Evolutionary conservation across 2,888 invertebrate genomes (phyloP).

Genomic region (Blomia tropicalis): DNA sequence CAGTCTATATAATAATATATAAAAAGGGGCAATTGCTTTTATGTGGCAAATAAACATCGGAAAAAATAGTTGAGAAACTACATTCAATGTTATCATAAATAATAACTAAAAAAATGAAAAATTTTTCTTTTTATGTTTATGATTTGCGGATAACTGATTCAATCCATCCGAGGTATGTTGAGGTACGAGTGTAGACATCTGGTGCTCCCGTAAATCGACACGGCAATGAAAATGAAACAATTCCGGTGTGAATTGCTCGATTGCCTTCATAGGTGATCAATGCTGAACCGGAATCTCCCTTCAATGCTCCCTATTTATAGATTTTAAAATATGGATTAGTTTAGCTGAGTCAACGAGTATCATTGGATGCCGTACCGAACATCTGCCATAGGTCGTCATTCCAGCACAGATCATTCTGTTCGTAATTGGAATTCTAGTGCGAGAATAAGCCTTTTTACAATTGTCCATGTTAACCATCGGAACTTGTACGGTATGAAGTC

Average conservation of each 20-base stretch:
- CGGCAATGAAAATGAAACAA: slow-evolving; percentile 22
- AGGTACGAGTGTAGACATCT: slow-evolving; percentile 18
- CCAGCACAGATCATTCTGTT: slow-evolving; percentile 22
- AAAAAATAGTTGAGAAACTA: too few species aligned
- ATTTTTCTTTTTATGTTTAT: too few species aligned
- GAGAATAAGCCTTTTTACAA: slow-evolving; percentile 15
- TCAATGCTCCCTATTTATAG: slow-evolving; percentile 18
- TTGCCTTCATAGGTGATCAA: slow-evolving; percentile 7
- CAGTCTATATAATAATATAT: too few species aligned
- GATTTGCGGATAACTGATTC: slow-evolving; percentile 6
- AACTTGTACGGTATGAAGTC: slow-evolving; percentile 10
- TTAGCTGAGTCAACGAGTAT: too few species aligned
- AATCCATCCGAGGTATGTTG: slow-evolving; percentile 19
- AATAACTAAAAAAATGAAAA: too few species aligned
- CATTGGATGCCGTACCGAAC: slow-evolving; percentile 19
- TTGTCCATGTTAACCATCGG: slow-evolving; percentile 17
- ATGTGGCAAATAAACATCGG: too few species aligned
- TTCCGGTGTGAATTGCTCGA: slow-evolving; percentile 18
- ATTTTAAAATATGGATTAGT: background rate
- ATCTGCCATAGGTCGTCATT: slow-evolving; percentile 17
- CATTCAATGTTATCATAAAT: too few species aligned
- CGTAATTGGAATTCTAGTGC: slow-evolving; percentile 10
- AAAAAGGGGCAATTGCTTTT: too few species aligned
- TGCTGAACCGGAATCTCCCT: slow-evolving; percentile 22
- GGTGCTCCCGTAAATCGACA: slow-evolving; percentile 18